Percentiles rank a stretch among this genome's conserved stretches.
These are phyloP conservation scores for Protobothrops flavoviridis DNA, from an alignment of 2,113 vertebrate genomes.

Conservation along the genomic window DNA sequence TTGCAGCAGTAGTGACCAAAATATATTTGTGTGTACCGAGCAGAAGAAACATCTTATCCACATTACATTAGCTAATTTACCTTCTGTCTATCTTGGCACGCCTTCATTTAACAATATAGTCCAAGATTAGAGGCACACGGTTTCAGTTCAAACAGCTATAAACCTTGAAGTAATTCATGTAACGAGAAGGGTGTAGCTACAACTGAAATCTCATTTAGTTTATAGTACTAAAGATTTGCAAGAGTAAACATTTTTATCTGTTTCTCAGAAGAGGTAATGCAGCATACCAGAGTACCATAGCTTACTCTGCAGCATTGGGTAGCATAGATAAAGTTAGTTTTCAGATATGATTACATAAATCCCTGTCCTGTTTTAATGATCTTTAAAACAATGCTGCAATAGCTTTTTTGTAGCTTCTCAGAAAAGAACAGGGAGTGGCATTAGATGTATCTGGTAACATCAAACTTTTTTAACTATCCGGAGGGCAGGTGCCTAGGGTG, in stretches of 20 bases:
- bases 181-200: neutral
- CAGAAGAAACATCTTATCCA: neutral
- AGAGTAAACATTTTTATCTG: constrained; percentile 31
- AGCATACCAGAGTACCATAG: neutral
- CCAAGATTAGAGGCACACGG: neutral
- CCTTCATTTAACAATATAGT: neutral
- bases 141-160: constrained; percentile 12
- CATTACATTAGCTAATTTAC: neutral
- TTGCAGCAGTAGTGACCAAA: neutral
- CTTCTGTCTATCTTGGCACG: neutral
- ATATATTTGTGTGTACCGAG: neutral
- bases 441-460: neutral
- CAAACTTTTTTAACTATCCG: constrained; percentile 7
- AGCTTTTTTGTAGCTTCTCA: constrained; percentile 12
- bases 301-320: neutral
- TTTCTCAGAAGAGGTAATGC: constrained; percentile 10
- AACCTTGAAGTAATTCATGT: constrained; percentile 7
- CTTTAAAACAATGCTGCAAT: neutral
- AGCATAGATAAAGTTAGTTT: constrained; percentile 32
- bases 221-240: constrained; percentile 1
- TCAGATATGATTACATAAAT: neutral
- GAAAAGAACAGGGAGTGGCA: neutral
- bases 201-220: neutral
- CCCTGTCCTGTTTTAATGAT: fast-evolving
- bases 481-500: constrained; percentile 30